Conservation (phyloP, 1,140 invertebrate species). For the Bombus consobrinus region DNA sequence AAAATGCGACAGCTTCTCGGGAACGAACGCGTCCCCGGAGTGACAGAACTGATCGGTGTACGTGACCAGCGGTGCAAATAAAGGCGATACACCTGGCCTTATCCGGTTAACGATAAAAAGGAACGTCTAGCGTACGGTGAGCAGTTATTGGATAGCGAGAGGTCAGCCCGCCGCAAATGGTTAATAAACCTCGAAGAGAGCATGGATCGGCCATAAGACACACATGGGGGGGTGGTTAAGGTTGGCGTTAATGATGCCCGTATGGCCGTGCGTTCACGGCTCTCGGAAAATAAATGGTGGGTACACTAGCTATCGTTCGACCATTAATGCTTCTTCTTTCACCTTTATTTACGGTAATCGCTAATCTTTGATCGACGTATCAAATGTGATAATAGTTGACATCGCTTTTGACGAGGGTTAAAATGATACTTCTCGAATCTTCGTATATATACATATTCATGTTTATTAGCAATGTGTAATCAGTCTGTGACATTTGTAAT, state of each 20-base stretch:
- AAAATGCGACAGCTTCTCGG: slow-evolving; percentile 34
- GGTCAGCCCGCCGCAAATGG: slow-evolving; percentile 72
- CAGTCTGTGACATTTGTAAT: too few relatives aligned
- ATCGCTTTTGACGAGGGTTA: neutral
- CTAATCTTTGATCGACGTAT: neutral
- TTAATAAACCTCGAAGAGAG: slow-evolving; percentile 75
- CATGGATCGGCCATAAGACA: slow-evolving; percentile 71
- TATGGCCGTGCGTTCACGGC: slow-evolving; percentile 62
- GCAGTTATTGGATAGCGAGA: slow-evolving; percentile 66
- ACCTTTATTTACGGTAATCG: neutral
- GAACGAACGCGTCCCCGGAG: slow-evolving; percentile 49
- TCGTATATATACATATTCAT: fast-evolving
- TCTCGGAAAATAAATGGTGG: slow-evolving; percentile 73
- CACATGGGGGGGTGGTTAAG: slow-evolving; percentile 69
- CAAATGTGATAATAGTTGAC: neutral
- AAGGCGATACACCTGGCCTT: slow-evolving; percentile 63
- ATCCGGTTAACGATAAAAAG: slow-evolving; percentile 66
- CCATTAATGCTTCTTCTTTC: slow-evolving; percentile 46
- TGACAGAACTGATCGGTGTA: slow-evolving; percentile 55
- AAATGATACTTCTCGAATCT: neutral
- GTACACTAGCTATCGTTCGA: slow-evolving; percentile 5
- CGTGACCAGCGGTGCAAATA: slow-evolving; percentile 61
- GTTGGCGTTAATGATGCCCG: slow-evolving; percentile 79
- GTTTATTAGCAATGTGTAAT: neutral
- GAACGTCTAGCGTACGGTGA: slow-evolving; percentile 51